Conservation (phyloP, 2,797 vertebrate species). For the Chiloscyllium punctatum region DNA sequence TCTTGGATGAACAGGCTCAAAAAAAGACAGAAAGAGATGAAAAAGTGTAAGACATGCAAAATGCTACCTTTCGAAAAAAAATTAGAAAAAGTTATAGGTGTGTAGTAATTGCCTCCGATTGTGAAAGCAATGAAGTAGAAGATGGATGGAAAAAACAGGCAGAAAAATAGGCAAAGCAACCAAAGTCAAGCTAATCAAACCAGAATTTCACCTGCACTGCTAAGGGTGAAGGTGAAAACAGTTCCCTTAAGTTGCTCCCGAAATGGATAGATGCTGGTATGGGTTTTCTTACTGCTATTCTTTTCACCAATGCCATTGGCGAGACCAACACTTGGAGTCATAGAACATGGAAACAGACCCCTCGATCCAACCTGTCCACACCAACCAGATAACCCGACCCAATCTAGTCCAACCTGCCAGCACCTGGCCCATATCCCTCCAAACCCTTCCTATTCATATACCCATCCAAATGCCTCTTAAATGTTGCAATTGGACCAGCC, state of each 20-base stretch:
- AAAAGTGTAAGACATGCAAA: background rate
- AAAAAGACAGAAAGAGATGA: background rate
- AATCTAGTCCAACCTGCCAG: too few relatives aligned
- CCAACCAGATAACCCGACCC: too few relatives aligned
- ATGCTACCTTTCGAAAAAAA: background rate
- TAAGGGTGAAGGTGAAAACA: background rate
- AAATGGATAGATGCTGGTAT: background rate
- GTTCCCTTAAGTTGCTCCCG: background rate
- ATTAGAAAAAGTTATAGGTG: background rate
- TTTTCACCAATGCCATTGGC: too few relatives aligned
- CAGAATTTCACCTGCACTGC: background rate
- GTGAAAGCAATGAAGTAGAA: background rate
- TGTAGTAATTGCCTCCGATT: background rate
- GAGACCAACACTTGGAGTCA: too few relatives aligned
- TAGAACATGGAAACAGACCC: too few relatives aligned
- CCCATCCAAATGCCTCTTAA: too few relatives aligned
- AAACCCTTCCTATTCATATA: too few relatives aligned
- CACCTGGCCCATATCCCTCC: too few relatives aligned
- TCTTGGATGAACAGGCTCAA: background rate
- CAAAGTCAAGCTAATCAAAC: background rate
- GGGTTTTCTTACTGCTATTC: background rate
- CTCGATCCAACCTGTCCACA: too few relatives aligned
- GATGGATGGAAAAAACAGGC: background rate
- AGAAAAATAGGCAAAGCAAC: background rate
- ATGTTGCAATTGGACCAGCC: too few relatives aligned